Base-by-base conservation (phyloP, 2,113 vertebrate species). In the Uropsilus gracilis region DNA sequence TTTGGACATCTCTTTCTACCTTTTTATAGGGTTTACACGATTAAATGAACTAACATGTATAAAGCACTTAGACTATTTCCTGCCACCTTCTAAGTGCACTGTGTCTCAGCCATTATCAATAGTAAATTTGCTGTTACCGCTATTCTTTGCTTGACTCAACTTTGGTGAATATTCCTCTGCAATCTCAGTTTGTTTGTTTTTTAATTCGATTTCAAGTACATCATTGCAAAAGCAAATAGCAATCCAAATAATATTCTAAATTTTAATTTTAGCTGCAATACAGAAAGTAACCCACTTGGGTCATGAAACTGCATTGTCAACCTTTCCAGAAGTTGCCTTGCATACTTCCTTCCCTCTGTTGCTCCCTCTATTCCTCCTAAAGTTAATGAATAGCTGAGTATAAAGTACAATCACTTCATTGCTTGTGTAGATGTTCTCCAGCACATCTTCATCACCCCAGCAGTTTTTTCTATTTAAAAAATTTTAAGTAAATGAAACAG, bases 71-170 rank as follows among this genome's bases (percentile, higher is more conserved):
- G 37, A 78, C 39, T 44, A 77, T 26, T 55, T 50, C 37, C 16
- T 85, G 68, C 42, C 42, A 77, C 10, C 6, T 39, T 44, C 2
- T 86, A 30, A 83, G 4, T 66, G 46, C 12, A 59, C 0, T 57
- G 42, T 89, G 22, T 80, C 59, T 89, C 78, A 69, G 39, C 28
- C 37, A 68, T 84, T 68, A 73, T 94, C 83, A 66, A 64, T 69
- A 46, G 61, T 86, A 26, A 39, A 55, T 71, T 83, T 92, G n/a
- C 30, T 76, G 44, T 42, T 83, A 64, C 72, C 50, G 66, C 5
- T 73, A 8, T 66, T 92, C 50, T 78, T 94, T 90, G 18, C 28
- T 88, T 86, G 66, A 5, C 18, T 95, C 20, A 64, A 3, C 76
- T 16, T 72, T 94, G 50, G 6, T 46, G 26, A 91, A 46, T 73